Percentiles rank a stretch among this genome's conserved stretches.
These are phyloP conservation scores for Cryptus viduatorius DNA, from an alignment of 2,888 invertebrate species.

Conservation along the genomic window DNA sequence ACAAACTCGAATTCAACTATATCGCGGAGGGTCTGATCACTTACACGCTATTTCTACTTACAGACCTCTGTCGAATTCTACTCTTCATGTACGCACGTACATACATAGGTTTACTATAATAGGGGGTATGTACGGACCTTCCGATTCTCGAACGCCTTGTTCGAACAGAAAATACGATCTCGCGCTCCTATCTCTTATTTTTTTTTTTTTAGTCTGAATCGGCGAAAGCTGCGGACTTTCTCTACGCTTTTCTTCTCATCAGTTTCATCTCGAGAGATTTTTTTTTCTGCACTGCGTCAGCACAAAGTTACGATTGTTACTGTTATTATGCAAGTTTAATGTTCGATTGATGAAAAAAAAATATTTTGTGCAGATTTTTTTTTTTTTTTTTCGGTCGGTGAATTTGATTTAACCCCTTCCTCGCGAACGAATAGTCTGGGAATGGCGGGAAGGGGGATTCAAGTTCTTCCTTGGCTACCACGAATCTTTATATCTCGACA, in stretches of 20 bases:
- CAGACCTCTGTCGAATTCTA: background rate
- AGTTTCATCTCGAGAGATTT: background rate
- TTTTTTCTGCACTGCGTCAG: conserved; percentile 13
- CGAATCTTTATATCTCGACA: conserved; percentile 79
- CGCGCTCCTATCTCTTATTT: conserved; percentile 11
- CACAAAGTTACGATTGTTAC: conserved; percentile 25
- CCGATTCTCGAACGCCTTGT: background rate
- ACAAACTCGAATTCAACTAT: background rate
- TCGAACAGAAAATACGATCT: conserved; percentile 8
- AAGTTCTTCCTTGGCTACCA: conserved; percentile 73
- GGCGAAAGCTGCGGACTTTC: background rate
- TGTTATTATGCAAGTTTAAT: background rate
- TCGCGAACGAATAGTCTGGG: background rate
- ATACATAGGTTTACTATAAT: background rate
- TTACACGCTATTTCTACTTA: background rate
- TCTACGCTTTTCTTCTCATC: conserved; percentile 2
- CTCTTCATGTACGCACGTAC: too few species aligned
- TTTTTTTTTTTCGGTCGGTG: conserved; percentile 9
- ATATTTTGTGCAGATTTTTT: conserved; percentile 4
- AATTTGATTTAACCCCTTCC: conserved; percentile 13
- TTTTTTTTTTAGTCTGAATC: conserved; percentile 10
- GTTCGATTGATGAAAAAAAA: background rate
- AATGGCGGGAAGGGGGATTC: background rate
- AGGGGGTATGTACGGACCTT: background rate
- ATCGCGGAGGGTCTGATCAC: background rate